Evolutionary conservation across 2,113 vertebrate genomes (phyloP), one percentile per base, ranked within the genome.

Genomic region (Drymodes brunneopygia): DNA sequence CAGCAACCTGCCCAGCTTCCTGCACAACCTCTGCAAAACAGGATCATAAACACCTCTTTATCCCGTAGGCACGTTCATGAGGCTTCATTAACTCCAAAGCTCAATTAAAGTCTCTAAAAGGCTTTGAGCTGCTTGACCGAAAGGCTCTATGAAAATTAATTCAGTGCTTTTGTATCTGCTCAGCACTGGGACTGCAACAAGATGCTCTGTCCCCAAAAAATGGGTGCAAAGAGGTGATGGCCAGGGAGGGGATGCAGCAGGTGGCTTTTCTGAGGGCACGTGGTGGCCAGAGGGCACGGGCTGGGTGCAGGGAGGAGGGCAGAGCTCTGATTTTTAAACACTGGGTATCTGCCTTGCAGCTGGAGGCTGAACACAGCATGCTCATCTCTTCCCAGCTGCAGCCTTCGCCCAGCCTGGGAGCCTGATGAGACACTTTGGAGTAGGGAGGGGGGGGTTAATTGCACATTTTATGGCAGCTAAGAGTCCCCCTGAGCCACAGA

Each of bases 41-140:
- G 71, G 36, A 51, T 66, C 89, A 93, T 78, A 94, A 94, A 86
- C 90, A 86, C 86, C 95, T 84, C 93, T 96, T 78, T 64, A 92
- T 92, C 86, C 72, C 36, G 75, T 45, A 90, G 75, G 67, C 82
- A 44, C 1, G 67, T 90, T 92, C 94, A 88, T 71, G 88, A 96
- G 64, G 93, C 94, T 92, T 96, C 95, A 88, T 96, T 96, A 96
- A 96, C 80, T 88, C 85, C 2, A 3, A 69, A 67, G 60, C 73
- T 86, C 95, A 93, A 96, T 96, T 96, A 93, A 94, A 88, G 69
- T 62, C 92, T 88, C 69, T 86, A 81, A 94, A 96, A 96, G n/a
- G 40, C 90, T 95, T 94, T 64, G 85, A 93, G 85, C 90, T 86
- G 57, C 93, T 96, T 86, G 94, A 90, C 92, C 80, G 0, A 92